phyloP scores from a whole-genome alignment of 2,888 invertebrate genomes.

The Callinectes sapidus region DNA sequence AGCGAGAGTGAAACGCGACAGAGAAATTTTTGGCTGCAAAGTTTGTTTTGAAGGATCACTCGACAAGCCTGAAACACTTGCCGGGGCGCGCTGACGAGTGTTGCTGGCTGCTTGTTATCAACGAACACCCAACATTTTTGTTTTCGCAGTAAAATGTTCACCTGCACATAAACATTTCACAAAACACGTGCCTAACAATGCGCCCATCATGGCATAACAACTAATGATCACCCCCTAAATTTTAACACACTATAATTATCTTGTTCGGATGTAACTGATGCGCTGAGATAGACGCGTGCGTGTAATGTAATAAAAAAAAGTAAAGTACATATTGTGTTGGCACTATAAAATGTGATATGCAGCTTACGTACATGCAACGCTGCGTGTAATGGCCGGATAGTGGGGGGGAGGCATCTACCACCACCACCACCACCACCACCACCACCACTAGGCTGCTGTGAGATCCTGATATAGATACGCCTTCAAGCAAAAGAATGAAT shows the following conservation, averaged over 20 bases:
- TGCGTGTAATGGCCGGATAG: background rate
- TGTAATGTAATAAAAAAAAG: background rate
- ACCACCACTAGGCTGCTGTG: too few relatives aligned
- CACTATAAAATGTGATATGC: background rate
- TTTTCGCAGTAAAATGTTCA: slow-evolving; percentile 14
- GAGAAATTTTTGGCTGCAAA: background rate
- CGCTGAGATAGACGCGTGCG: background rate
- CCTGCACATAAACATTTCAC: slow-evolving; percentile 15
- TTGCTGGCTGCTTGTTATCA: slow-evolving; percentile 10
- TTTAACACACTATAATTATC: background rate
- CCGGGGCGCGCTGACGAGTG: background rate
- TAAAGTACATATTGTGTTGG: background rate
- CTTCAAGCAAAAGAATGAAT: too few relatives aligned
- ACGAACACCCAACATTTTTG: background rate
- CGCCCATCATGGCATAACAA: background rate
- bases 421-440: background rate
- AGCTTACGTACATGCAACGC: slow-evolving; percentile 7
- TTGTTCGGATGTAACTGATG: slow-evolving; percentile 34
- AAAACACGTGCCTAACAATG: slow-evolving; percentile 1
- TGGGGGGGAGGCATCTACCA: background rate
- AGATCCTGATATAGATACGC: too few relatives aligned
- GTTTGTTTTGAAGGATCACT: slow-evolving; percentile 29
- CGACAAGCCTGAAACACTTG: background rate
- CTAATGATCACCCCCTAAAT: background rate
- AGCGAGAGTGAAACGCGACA: slow-evolving; percentile 2